Base-by-base conservation (phyloP, 2,888 invertebrate genomes). In the Apotomis betuletana region DNA sequence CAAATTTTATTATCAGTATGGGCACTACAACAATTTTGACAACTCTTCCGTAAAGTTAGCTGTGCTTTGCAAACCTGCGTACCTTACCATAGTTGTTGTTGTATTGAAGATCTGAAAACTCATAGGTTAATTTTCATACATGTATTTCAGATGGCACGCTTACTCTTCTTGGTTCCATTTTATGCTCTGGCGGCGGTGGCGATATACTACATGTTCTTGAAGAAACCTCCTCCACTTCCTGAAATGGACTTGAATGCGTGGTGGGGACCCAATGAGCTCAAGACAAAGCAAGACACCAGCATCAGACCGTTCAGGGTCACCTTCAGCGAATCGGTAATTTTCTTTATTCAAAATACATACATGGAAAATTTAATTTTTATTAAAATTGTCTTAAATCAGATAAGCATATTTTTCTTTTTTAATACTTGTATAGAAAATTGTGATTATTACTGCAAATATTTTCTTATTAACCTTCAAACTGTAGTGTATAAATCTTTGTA, bases 291-390 rank as follows among this genome's bases (percentile, higher is more conserved):
- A 64, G 94, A 95, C 77, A 87, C 85, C 1, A 87, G 87, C 36
- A 91, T 96, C 67, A 92, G 88, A 59, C 94, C 95, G 0, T 96
- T 95, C 77, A 93, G 94, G 85, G 93, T 96, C 65, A 89, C 94
- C 69, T 92, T 96, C 64, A 84, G 94, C 2, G 90, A 94, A 74
- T 83, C 92, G 90, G 96, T 96, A 83, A 88, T 83, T 70, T 15
- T 5, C 12, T 10, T 49, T 41, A 41, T 41, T 41, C 41, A 41
- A 41, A 41, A 27, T 27, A 27, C 27, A 27, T 27, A 27, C 27
- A 27, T 27, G 27, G 27, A 27, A 2, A 1, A 27, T 27, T 1
- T 27, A 27, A 27, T 27, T 27, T 27, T 27, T 2, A 1, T 27
- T 27, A 27, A 27, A 27, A 27, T 27, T 27, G 1, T 27, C 27